Evolutionary conservation across 2,888 invertebrate genomes (phyloP).

Genomic region (Oegoconia quadripuncta): DNA sequence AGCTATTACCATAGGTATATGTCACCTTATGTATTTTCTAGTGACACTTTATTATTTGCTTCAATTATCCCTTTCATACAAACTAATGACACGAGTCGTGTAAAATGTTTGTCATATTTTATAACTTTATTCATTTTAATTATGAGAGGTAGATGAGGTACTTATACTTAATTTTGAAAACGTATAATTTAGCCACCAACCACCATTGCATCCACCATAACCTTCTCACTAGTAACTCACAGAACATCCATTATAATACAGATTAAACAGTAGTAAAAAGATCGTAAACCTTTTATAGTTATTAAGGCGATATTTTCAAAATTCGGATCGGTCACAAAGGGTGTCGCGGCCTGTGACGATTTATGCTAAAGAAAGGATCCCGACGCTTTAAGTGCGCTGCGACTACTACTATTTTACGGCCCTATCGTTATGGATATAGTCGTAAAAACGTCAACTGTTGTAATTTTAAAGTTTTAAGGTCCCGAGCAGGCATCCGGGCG

Average conservation of each 20-base stretch:
- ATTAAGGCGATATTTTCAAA: slow-evolving; percentile 61
- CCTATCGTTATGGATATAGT: slow-evolving; percentile 55
- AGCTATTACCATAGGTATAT: no score
- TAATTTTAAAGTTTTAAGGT: slow-evolving; percentile 20
- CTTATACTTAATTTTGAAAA: slow-evolving; percentile 22
- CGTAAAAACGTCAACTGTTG: slow-evolving; percentile 60
- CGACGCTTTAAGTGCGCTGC: slow-evolving; percentile 48
- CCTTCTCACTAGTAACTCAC: slow-evolving; percentile 50
- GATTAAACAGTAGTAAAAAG: slow-evolving; percentile 75
- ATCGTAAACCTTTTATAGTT: slow-evolving; percentile 67
- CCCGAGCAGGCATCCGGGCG: slow-evolving; percentile 44
- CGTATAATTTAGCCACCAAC: background rate
- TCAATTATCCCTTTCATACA: no score
- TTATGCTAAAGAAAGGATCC: slow-evolving; percentile 49
- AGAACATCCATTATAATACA: slow-evolving; percentile 50
- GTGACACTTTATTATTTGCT: no score
- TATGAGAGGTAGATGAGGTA: no score
- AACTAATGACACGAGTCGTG: no score
- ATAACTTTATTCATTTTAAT: no score
- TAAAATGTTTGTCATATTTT: no score
- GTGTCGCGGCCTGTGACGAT: slow-evolving; percentile 51
- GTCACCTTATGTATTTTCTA: no score
- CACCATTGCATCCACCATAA: slow-evolving; percentile 3
- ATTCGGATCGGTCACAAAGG: slow-evolving; percentile 61
- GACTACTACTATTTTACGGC: slow-evolving; percentile 35